Evolutionary conservation across 2,888 invertebrate species (phyloP), one percentile per base, ranked within the genome.

Genomic region (Trissolcus japonicus): DNA sequence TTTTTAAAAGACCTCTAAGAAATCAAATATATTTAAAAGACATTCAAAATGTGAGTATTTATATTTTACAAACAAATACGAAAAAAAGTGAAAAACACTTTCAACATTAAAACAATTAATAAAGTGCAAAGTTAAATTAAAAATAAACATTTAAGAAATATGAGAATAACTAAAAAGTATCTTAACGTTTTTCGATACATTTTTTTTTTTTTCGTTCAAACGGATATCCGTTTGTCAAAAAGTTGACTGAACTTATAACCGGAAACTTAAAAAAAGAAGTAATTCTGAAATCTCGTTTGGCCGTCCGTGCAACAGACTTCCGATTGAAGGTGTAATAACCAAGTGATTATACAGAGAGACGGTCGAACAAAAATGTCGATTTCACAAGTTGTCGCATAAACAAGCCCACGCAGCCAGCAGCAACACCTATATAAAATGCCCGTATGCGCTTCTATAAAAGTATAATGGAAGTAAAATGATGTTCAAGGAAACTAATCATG

Each of bases 401-500:
- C 21, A 9, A 14, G 40, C 67, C 57, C 14, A 55, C 53, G 59
- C 67, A 17, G 6, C 14, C 29, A 14, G 43, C 54, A 54, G 35
- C 41, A 43, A 6, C 46, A 2, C 7, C n/a, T 29, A 35, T 54
- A 68, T 61, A 61, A 48, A 69, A 55, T 54, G 41, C 29, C 11
- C 43, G 48, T 40, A 55, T 54, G 41, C 40, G 41, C 7, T 43
- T 48, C 14, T 55, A 61, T 72, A 29, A 59, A 73, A 61, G 14
- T 53, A 35, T 74, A 68, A 62, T 66, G 17, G 53, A 57, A 50
- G 67, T 43, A 62, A 74, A 50, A 16, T 68, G 68, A 68, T 56
- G 75, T 68, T 75, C 75, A 75, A 75, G 75, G 75, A 63, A 68
- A 68, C 62, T 59, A 53, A 75, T 68, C 59, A 63, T 59, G 63